Base-by-base conservation (phyloP, 2,888 invertebrate species). In the Rutpela maculata region DNA sequence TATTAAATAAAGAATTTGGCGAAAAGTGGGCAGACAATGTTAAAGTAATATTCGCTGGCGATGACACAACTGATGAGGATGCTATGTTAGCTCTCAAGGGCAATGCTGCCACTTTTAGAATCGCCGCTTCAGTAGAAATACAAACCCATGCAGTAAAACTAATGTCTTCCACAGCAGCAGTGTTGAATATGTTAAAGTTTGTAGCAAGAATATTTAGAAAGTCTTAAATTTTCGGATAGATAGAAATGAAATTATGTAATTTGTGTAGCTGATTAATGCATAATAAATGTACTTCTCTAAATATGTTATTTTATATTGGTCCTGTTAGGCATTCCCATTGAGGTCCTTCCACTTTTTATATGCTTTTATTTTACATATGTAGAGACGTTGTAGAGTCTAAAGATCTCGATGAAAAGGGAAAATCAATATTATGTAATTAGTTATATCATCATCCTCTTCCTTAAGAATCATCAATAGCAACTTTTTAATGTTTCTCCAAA, bases 1-100 rank as follows among this genome's bases (percentile, higher is more conserved):
- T 97, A 83, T 89, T 97, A 77, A 92, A 97, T 76, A 96, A 96
- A 4, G 95, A 96, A 0, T 97, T 96, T 87, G 97, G 97, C 0
- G 92, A 96, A 18, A 96, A 97, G 88, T 97, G 97, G 97, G 95
- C 95, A 86, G 96, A 96, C 87, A 92, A 97, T 75, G 95, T 96
- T 83, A 93, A 96, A 85, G 96, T 97, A 81, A 96, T 97, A 84
- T 97, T 97, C 86, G 96, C 94, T 69, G 97, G 97, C 79, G 97
- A 97, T 88, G 97, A 97, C 90, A 92, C 93, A 69, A 97, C 97
- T 0, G 97, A 97, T 88, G 97, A 97, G 90, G 97, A 97, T 87
- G 97, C 97, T 59, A 97, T 97, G 95, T 91, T 93, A 95, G 96
- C 96, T 0, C 90, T 97, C 72, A 96, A 97, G 91, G 97, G 96